Evolutionary conservation across 2,113 vertebrate genomes (phyloP).

Genomic region (Sporophila hypoxantha): DNA sequence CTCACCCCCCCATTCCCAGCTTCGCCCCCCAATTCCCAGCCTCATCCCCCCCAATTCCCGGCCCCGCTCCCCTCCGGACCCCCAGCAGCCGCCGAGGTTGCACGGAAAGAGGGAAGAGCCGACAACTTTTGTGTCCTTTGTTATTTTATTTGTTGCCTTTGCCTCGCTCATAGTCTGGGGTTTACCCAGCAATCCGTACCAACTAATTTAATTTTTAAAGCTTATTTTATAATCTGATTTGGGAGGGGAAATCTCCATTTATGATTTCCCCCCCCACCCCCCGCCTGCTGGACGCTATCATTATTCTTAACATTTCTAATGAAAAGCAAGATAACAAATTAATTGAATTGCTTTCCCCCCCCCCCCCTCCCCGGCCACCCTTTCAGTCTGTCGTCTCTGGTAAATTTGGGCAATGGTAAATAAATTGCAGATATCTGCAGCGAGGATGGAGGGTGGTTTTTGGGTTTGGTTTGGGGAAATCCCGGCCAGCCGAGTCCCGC

Average conservation of each 20-base stretch:
- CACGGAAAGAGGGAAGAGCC: background rate
- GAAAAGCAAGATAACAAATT: constrained; percentile 51
- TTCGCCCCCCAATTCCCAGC: no score
- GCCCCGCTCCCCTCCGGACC: background rate
- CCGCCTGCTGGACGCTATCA: background rate
- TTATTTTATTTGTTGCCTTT: background rate
- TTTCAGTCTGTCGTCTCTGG: background rate
- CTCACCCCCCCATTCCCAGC: no score
- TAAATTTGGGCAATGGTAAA: constrained; percentile 28
- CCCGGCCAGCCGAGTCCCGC: background rate
- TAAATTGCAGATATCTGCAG: background rate
- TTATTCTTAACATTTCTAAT: constrained; percentile 52
- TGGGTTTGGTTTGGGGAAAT: background rate
- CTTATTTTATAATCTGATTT: constrained; percentile 39
- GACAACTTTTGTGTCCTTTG: background rate
- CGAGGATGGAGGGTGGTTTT: background rate
- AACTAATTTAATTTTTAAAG: constrained; percentile 28
- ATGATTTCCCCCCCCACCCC: background rate
- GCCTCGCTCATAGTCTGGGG: background rate
- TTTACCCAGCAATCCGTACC: no score
- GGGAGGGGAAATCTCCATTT: background rate
- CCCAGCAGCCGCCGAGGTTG: background rate
- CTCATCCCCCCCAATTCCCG: background rate
- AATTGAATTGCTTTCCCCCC: constrained; percentile 12
- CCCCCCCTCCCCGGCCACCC: background rate